Percentiles rank a stretch among this genome's conserved stretches.
Evolutionary conservation across 2,888 invertebrate genomes (phyloP).

Genomic region (Spisula subtruncata): DNA sequence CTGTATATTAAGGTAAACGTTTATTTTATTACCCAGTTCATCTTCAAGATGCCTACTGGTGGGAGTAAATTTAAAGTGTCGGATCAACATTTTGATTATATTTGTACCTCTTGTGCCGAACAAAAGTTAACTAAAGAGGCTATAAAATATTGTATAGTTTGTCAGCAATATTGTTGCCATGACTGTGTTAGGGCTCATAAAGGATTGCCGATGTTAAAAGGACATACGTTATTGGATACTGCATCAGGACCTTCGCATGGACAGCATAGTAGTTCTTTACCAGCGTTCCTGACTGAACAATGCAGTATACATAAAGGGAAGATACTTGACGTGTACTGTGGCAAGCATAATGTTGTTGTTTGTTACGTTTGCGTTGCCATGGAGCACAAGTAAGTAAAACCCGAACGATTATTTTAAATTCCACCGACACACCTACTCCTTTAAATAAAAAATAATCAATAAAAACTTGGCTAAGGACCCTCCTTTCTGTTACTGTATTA

Average conservation of each 20-base stretch:
- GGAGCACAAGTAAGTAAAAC: not conserved
- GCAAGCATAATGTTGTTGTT: not conserved
- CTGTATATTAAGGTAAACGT: too few species aligned
- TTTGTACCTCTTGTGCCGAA: constrained; percentile 18
- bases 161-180: not conserved
- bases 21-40: too few species aligned
- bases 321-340: not conserved
- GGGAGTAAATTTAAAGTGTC: too few species aligned
- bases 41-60: too few species aligned
- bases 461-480: too few species aligned
- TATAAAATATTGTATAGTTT: not conserved
- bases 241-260: not conserved
- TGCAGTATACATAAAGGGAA: not conserved
- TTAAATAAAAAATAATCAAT: too few species aligned
- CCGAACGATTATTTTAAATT: not conserved
- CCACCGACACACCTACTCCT: rapidly evolving
- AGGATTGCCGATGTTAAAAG: not conserved
- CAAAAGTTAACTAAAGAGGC: not conserved
- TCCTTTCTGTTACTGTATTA: too few species aligned
- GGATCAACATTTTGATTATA: too few species aligned
- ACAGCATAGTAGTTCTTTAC: not conserved
- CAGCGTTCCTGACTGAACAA: not conserved
- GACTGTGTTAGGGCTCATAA: not conserved
- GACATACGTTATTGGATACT: not conserved
- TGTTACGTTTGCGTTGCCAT: not conserved